phyloP scores from a whole-genome alignment of 1,140 invertebrate genomes.

The Centruroides sculpturatus region DNA sequence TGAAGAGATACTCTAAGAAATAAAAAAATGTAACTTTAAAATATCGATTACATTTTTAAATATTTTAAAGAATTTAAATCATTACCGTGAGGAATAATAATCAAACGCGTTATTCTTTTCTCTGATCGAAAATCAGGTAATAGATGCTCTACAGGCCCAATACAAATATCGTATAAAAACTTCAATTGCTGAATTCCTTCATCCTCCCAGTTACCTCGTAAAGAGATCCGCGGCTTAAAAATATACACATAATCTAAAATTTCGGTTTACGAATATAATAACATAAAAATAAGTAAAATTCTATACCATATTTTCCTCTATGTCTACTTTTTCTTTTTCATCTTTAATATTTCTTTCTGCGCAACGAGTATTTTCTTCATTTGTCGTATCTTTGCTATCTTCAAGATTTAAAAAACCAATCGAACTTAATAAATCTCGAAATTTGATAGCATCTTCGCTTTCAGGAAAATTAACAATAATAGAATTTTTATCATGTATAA shows the following conservation, averaged over 20 bases:
- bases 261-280: too few species aligned
- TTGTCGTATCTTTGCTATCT: too few species aligned
- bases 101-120: neutral
- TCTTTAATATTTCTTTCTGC: too few species aligned
- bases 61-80: neutral
- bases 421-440: too few species aligned
- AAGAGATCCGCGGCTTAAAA: neutral
- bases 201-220: neutral
- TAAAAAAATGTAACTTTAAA: neutral
- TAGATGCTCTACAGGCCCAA: neutral
- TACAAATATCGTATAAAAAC: neutral
- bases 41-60: neutral
- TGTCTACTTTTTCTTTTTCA: too few species aligned
- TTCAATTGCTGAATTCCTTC: neutral
- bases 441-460: too few species aligned
- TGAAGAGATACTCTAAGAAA: neutral
- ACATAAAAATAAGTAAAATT: too few species aligned
- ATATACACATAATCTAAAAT: too few species aligned
- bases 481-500: neutral
- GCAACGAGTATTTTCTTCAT: too few species aligned
- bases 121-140: neutral
- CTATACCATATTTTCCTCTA: too few species aligned
- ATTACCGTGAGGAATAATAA: conserved; percentile 2
- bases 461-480: too few species aligned
- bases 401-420: too few species aligned